Conservation (phyloP, 2,888 invertebrate genomes). For the Ganaspis brasiliensis region DNA sequence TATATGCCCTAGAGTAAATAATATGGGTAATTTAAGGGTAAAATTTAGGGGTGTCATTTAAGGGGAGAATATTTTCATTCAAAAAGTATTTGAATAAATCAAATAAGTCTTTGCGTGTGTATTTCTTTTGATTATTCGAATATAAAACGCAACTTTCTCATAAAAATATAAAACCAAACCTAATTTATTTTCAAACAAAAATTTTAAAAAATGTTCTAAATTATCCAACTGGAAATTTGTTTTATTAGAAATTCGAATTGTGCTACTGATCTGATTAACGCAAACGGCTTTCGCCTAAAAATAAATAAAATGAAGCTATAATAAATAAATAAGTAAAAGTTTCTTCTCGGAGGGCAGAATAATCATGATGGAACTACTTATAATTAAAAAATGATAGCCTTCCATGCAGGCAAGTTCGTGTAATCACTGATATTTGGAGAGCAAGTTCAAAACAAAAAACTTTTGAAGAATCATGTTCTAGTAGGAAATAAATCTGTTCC, state of each 20-base stretch:
- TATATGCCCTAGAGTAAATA: no score
- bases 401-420: not conserved
- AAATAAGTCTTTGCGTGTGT: no score
- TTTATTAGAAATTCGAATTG: constrained; percentile 2
- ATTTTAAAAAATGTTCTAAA: no score
- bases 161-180: no score
- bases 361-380: not conserved
- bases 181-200: no score
- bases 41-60: no score
- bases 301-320: not conserved
- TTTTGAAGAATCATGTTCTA: not conserved
- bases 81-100: no score
- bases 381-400: not conserved
- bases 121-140: no score
- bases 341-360: not conserved
- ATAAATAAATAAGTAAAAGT: not conserved
- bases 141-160: no score
- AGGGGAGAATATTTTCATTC: no score
- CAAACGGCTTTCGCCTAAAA: constrained; percentile 9
- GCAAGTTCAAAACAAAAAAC: not conserved
- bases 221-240: no score
- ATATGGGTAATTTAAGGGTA: no score
- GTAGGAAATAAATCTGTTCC: constrained; percentile 2
- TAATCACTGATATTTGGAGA: not conserved
- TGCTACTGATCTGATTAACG: constrained; percentile 54